A percentile compares a stretch with the other conserved stretches of the same genome.
phyloP scores from a whole-genome alignment of 2,888 invertebrate genomes.

The Aplocera efformata region DNA sequence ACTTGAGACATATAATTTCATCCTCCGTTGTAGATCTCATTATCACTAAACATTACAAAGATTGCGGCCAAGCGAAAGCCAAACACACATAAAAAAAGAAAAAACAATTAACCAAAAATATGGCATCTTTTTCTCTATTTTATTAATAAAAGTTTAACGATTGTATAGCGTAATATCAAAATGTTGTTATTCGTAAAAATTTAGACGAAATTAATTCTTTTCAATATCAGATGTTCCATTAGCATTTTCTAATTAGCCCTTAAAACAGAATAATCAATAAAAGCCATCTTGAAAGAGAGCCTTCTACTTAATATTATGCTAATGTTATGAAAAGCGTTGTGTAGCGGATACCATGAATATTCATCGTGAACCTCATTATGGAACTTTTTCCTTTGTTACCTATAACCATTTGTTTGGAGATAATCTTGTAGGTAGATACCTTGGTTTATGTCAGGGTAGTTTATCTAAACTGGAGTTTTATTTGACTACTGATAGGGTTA shows the following conservation, averaged over 20 bases:
- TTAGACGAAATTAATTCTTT: constrained; percentile 2
- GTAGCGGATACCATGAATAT: constrained; percentile 20
- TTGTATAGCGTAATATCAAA: too few relatives aligned
- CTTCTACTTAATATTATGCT: constrained; percentile 18
- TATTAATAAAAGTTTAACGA: too few relatives aligned
- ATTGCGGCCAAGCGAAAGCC: too few relatives aligned
- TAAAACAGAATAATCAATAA: constrained; percentile 18
- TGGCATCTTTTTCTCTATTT: too few relatives aligned
- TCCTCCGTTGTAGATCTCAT: too few relatives aligned
- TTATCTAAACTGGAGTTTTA: too few relatives aligned
- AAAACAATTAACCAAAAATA: too few relatives aligned
- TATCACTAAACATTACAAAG: too few relatives aligned
- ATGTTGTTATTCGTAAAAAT: neutral
- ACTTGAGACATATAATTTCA: too few relatives aligned
- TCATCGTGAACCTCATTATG: constrained; percentile 11
- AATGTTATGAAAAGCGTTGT: constrained; percentile 23
- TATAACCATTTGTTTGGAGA: constrained; percentile 9
- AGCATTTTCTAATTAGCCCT: constrained; percentile 15
- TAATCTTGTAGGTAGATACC: neutral
- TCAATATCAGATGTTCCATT: constrained; percentile 14
- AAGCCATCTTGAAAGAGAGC: constrained; percentile 8
- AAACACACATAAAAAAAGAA: too few relatives aligned
- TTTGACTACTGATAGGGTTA: too few relatives aligned
- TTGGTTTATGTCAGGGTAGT: too few relatives aligned
- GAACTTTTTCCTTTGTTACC: constrained; percentile 14